phyloP scores from a whole-genome alignment of 2,113 vertebrate genomes.

The Prunella himalayana region DNA sequence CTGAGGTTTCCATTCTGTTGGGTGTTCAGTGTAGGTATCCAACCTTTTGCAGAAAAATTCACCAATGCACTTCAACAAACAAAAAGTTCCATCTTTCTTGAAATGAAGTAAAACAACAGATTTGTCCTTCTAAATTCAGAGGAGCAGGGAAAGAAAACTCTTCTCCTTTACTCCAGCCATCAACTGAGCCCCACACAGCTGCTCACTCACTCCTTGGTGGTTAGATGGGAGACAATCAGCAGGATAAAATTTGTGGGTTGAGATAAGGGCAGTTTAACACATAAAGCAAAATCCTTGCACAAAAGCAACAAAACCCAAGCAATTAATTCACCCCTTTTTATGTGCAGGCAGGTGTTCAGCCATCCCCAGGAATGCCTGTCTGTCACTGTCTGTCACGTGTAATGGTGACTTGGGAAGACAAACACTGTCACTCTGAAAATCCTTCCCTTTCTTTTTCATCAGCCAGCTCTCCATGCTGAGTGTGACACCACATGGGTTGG shows the following conservation, averaged over 20 bases:
- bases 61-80: neutral
- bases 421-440: neutral
- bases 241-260: neutral
- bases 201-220: neutral
- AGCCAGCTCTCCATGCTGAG: neutral
- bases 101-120: neutral
- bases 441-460: neutral
- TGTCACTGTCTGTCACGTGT: accelerated
- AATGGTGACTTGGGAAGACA: neutral
- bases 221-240: neutral
- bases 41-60: neutral
- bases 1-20: neutral
- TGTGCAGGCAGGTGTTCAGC: neutral
- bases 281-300: neutral
- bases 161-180: neutral
- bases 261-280: neutral
- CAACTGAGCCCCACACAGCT: neutral
- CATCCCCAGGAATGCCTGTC: neutral
- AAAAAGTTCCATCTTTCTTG: neutral
- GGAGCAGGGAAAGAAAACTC: neutral
- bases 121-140: neutral
- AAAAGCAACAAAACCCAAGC: neutral
- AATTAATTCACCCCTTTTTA: neutral
- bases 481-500: neutral
- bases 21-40: neutral